Base-by-base conservation (phyloP, 2,113 vertebrate genomes). In the Hyaena hyaena region DNA sequence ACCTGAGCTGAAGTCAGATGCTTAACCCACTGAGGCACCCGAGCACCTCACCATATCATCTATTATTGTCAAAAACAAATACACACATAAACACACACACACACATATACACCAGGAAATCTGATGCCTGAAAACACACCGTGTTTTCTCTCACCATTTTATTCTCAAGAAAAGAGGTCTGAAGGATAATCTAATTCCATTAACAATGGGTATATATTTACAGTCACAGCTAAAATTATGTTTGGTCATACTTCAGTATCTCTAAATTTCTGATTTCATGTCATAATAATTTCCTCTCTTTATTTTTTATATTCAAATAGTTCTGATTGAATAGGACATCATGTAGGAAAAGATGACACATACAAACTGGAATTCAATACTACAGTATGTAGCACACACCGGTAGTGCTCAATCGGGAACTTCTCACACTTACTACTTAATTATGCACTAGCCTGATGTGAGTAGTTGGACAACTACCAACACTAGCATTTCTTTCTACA, bases 361-460 rank as follows among this genome's bases (percentile, higher is more conserved):
- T 7, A 7, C 2, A 16, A 16, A 35, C 2, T 65, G 43, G n/a
- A 87, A 55, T n/a, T 65, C 15, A 10, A 4, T 4, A 12, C 10
- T 28, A 19, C 0, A 77, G 23, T 8, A 4, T 1, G 8, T 6
- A 73, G 26, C 0, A 55, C 35, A 39, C 7, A 12, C 4, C 28
- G 19, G 1, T 1, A 7, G 6, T 10, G 2, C 2, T 26, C 55
- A 8, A 6, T 48, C 6, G 0, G 2, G 21, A 2, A 23, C 0
- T 31, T 23, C 8, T 24, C 5, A 5, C 12, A 2, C 53, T 39
- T 28, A 33, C n/a, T 58, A 4, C 12, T 45, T 31, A 31, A 7
- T n/a, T 58, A 48, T 8, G 4, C 3, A 3, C 5, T 9, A 24
- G 33, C 11, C 71, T n/a, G 7, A 19, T 21, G 11, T 15, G 53